Evolutionary conservation across 2,797 vertebrate genomes (phyloP).

Genomic region (Aldrovandia affinis): DNA sequence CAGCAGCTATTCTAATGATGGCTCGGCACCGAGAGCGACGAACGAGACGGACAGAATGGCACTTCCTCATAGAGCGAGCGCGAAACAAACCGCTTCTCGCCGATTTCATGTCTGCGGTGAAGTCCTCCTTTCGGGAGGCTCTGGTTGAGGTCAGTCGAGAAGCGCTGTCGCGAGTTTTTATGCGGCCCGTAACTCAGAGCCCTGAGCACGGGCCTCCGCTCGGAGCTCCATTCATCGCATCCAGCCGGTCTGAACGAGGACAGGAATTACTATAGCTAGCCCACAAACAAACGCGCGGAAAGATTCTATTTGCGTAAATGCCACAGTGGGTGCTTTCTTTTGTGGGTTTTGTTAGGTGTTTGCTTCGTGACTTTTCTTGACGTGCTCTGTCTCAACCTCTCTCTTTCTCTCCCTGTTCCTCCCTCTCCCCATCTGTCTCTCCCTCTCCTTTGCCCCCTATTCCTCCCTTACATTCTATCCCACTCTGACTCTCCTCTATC

Average conservation of each 20-base stretch:
- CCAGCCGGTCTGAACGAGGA: neutral
- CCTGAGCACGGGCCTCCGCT: neutral
- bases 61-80: neutral
- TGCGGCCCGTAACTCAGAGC: neutral
- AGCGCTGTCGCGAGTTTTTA: neutral
- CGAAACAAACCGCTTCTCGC: neutral
- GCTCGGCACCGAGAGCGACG: neutral
- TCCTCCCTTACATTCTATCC: neutral
- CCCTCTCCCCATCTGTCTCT: neutral
- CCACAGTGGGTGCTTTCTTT: neutral
- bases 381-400: neutral
- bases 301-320: neutral
- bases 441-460: neutral
- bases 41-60: neutral
- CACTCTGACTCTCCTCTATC: neutral
- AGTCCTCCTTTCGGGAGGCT: neutral
- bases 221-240: neutral
- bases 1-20: conserved; percentile 1
- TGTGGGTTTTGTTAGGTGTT: neutral
- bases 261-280: neutral
- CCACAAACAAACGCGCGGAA: neutral
- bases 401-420: neutral
- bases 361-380: neutral
- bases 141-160: neutral
- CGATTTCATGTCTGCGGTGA: neutral